Percentiles rank a stretch among this genome's conserved stretches.
phyloP scores from a whole-genome alignment of 2,888 invertebrate species.

The Automeris io region DNA sequence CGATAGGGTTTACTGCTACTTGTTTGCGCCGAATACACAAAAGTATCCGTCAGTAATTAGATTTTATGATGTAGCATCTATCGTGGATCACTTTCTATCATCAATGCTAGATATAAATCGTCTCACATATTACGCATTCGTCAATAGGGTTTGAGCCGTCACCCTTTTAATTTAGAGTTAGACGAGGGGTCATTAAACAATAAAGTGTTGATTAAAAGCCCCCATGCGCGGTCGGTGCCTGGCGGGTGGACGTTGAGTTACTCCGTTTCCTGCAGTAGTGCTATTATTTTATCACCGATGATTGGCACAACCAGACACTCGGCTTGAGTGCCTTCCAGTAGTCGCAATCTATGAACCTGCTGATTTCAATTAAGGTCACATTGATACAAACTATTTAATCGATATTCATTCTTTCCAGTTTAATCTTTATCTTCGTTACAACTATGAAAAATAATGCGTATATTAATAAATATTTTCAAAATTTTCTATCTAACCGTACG shows the following conservation, averaged over 20 bases:
- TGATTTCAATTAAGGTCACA: conserved; percentile 2
- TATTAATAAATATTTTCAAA: too few species aligned
- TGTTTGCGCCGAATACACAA: conserved; percentile 39
- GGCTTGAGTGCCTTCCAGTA: conserved; percentile 19
- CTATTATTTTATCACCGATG: conserved; percentile 75
- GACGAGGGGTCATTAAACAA: conserved; percentile 77
- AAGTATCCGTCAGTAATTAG: too few species aligned
- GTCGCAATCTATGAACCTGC: conserved; percentile 1
- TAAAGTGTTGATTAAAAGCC: conserved; percentile 78
- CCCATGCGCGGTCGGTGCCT: conserved; percentile 61
- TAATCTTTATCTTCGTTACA: too few species aligned
- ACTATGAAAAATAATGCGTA: too few species aligned
- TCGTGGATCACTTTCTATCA: conserved; percentile 47
- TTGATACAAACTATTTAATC: not conserved
- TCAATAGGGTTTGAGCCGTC: conserved; percentile 74
- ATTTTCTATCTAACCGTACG: too few species aligned
- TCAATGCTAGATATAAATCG: conserved; percentile 62
- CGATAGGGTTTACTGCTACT: conserved; percentile 36
- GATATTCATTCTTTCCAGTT: not conserved
- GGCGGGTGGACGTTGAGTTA: conserved; percentile 50
- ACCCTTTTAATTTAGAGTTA: conserved; percentile 75
- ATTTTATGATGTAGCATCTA: not conserved
- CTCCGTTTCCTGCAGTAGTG: conserved; percentile 65
- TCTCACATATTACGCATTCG: conserved; percentile 65
- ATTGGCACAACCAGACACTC: conserved; percentile 56